phyloP scores from a whole-genome alignment of 2,797 vertebrate species.

The Ptychobarbus kaznakovi region DNA sequence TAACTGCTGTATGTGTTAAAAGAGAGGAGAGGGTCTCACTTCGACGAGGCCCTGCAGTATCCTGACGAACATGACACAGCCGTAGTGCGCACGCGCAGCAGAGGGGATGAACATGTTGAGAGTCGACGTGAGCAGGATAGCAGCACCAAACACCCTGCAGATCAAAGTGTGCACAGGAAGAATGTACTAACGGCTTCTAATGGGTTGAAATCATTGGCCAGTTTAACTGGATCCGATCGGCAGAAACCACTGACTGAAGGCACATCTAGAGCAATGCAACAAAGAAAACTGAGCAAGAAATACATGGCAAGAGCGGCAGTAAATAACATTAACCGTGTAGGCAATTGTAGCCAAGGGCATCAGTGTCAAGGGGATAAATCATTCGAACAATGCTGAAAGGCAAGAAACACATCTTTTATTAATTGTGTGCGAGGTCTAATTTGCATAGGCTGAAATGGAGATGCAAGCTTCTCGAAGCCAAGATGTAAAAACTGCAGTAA shows the following conservation, averaged over 20 bases:
- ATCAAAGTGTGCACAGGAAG: not conserved
- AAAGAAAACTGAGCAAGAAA: not conserved
- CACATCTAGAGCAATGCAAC: not conserved
- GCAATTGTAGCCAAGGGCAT: not conserved
- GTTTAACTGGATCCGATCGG: not conserved
- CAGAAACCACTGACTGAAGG: not conserved
- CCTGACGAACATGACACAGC: constrained; percentile 96
- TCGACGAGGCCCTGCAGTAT: constrained; percentile 97
- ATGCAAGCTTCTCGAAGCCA: not conserved
- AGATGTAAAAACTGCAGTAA: not conserved
- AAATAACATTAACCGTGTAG: not conserved
- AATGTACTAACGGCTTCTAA: not conserved
- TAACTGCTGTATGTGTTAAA: not conserved
- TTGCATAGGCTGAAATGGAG: not conserved
- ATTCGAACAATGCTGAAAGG: not conserved
- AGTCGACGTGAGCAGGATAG: constrained; percentile 94
- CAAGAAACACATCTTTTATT: constrained; percentile 11
- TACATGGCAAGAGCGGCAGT: not conserved
- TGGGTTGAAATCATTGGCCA: not conserved
- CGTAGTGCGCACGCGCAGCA: constrained; percentile 92
- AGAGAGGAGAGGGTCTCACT: constrained; percentile 74
- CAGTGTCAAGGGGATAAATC: not conserved
- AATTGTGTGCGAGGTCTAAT: not conserved
- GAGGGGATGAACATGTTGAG: constrained; percentile 98
- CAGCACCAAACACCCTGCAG: constrained; percentile 95